These are phyloP conservation scores for Dinomys branickii DNA, from an alignment of 2,113 vertebrate species.

Conservation along the genomic window DNA sequence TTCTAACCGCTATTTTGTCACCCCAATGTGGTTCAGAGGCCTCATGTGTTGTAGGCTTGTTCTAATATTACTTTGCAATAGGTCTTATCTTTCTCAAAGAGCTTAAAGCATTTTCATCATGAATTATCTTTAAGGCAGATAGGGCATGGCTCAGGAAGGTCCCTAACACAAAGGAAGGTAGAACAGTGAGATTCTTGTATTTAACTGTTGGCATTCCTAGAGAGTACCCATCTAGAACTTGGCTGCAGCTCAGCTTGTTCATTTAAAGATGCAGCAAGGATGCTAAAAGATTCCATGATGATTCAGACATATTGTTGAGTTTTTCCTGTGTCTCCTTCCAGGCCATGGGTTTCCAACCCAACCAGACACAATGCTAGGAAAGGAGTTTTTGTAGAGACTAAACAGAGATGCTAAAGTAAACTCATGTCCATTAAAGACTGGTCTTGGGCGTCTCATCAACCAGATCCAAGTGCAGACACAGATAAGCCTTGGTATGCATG, in stretches of 20 bases:
- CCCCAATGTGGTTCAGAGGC: not conserved
- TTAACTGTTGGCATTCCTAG: not conserved
- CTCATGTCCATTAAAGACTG: not conserved
- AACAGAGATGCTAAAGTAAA: constrained; percentile 15
- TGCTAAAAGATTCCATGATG: not conserved
- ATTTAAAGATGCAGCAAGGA: not conserved
- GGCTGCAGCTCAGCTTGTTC: not conserved
- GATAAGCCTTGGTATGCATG: not conserved
- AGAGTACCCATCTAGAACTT: not conserved
- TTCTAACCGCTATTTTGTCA: not conserved
- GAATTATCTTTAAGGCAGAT: not conserved
- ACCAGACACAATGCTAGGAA: not conserved
- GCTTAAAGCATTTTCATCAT: not conserved
- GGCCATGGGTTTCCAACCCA: not conserved
- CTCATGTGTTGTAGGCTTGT: not conserved
- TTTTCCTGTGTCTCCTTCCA: not conserved
- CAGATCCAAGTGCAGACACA: not conserved
- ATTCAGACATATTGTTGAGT: not conserved
- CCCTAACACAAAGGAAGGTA: not conserved
- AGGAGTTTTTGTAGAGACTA: not conserved
- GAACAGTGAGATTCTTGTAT: not conserved
- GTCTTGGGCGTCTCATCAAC: not conserved
- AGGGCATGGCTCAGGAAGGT: not conserved
- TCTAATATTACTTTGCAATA: not conserved
- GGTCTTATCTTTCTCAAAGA: not conserved